Base-by-base conservation (phyloP, 2,113 vertebrate species). In the Pelmatolapia mariae region DNA sequence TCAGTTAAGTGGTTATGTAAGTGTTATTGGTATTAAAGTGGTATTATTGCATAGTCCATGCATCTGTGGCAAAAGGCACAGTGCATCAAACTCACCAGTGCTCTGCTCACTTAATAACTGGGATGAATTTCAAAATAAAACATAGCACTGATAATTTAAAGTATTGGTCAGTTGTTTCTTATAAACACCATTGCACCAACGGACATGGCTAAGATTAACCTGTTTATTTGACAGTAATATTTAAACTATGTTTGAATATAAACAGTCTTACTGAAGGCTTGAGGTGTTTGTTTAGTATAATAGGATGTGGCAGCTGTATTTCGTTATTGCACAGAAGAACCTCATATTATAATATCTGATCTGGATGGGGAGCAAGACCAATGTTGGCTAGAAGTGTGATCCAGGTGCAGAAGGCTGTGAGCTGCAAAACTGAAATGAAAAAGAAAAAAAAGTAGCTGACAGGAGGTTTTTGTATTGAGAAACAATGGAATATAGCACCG, bases 381-480 rank as follows among this genome's bases (percentile, higher is more conserved):
- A 47, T 11, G 10, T 45, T 76, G 43, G 43, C 43, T 76, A 19
- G 24, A 76, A 19, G 24, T 19, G 24, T 5, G 45, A 76, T 57
- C 8, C 66, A 59, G 53, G 38, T 85, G 68, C 36, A 54, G 38
- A 22, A 38, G 0, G 9, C 68, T 59, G 66, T 22, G 38, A 43
- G 16, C 43, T 76, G 10, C 43, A 50, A 50, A 19, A 19, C 16
- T 50, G 0, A 38, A 52, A 52, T 52, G 16, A 31, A 82, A 61
- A 61, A 19, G 0, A 2, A 66, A 31, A 2, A 36, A 66, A 66
- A 3, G 12, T 15, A 4, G 24, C 9, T 8, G 8, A 3, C 8
- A 19, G 5, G 24, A 61, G 57, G 90, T 91, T 93, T 89, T 92
- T 89, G 87, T 83, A 85, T 22, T 45, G 83, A 13, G 4, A 9